Evolutionary conservation across 2,113 vertebrate species (phyloP).

Genomic region (Ammodytes dubius): DNA sequence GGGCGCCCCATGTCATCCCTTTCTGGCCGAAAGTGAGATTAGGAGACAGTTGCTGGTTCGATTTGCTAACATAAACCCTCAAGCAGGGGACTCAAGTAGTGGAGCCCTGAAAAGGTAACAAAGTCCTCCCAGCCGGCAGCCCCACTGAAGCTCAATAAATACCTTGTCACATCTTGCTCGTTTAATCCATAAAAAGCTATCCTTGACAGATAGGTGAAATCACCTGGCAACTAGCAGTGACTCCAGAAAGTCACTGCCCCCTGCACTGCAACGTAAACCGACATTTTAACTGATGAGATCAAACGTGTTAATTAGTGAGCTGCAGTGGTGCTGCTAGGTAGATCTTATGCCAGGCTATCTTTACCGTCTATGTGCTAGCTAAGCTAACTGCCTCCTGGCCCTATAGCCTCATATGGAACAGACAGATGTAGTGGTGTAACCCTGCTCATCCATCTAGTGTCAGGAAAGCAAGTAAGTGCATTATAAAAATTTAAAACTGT

Average conservation of each 20-base stretch:
- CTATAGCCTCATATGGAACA: neutral
- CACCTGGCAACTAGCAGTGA: neutral
- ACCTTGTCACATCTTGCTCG: neutral
- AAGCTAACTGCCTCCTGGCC: neutral
- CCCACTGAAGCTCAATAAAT: neutral
- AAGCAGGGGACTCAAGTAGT: no score
- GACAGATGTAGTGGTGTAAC: neutral
- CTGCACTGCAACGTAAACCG: neutral
- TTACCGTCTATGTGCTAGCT: neutral
- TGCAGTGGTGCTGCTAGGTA: no score
- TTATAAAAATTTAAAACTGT: neutral
- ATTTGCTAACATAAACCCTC: neutral
- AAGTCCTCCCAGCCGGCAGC: no score
- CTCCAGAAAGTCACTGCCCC: neutral
- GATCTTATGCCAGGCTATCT: no score
- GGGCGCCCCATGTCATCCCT: neutral
- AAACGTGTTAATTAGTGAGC: no score
- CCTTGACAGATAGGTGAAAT: neutral
- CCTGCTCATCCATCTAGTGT: neutral
- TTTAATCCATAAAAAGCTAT: neutral
- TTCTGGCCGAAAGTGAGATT: neutral
- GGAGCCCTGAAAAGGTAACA: neutral
- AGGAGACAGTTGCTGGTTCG: neutral
- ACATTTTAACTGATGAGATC: neutral
- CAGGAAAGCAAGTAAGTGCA: neutral